Evolutionary conservation across 2,113 vertebrate genomes (phyloP), one percentile per base, ranked within the genome.

Genomic region (Argyrosomus japonicus): DNA sequence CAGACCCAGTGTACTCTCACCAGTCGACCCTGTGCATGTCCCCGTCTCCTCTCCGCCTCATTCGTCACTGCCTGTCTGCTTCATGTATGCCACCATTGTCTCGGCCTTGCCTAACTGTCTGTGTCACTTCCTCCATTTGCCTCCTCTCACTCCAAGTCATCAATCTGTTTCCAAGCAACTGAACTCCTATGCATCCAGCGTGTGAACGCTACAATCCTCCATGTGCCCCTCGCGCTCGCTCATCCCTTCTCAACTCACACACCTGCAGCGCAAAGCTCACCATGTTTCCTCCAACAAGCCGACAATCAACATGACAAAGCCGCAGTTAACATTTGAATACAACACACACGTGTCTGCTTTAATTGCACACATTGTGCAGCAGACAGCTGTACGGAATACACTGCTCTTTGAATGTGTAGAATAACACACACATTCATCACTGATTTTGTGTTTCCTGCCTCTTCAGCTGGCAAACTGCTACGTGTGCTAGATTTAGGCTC

Each of bases 131-230:
- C 53, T 51, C 69, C 19, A 5, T 86, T 78, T 75, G 61, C 80
- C 79, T 86, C 62, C 48, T 81, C 61, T 48, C 8, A 48, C 81
- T 77, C 57, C 15, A 9, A 83, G 10, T 65, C 80, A 76, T 83
- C 79, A 61, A 53, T 82, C 68, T 65, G 84, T 86, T 82, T 84
- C 82, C 82, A 85, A 74, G 85, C 89, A 90, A 88, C 81, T 75
- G 68, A 57, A 78, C 68, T 29, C 40, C 43, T 43, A 5, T 57
- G 9, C 40, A 61, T 65, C 32, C 43, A 68, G 53, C 23, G 10
- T 15, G 56, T 25, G 58, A 23, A 23, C 19, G 12, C n/a, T 47
- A 11, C 67, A 65, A 47, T 18, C 27, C n/a, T 62, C 36, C 12
- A 12, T 25, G 21, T 40, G n/a, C 29, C 21, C 48, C 65, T 29